Evolutionary conservation across 2,797 vertebrate genomes (phyloP).

Genomic region (Xenentodon cancila): DNA sequence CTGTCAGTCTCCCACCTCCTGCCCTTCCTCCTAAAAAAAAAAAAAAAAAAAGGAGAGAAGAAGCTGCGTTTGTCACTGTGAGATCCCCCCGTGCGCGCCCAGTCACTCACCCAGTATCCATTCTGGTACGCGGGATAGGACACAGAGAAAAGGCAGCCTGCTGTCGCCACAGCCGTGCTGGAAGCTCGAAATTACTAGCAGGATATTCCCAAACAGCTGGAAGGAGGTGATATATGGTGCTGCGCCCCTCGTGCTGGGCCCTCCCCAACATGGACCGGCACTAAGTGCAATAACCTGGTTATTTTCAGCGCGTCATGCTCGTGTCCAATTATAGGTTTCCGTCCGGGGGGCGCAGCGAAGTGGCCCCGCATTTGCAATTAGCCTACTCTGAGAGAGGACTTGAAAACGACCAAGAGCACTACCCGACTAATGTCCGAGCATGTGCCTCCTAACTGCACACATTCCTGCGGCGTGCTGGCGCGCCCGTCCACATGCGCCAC

Average conservation of each 20-base stretch:
- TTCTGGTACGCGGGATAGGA: constrained; percentile 20
- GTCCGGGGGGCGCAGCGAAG: constrained; percentile 47
- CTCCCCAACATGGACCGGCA: constrained; percentile 82
- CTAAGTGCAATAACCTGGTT: constrained; percentile 76
- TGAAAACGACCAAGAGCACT: constrained; percentile 24
- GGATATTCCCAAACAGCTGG: constrained; percentile 78
- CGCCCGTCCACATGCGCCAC: constrained; percentile 36
- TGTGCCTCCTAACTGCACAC: constrained; percentile 53
- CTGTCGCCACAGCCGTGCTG: constrained; percentile 46
- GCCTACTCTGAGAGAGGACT: constrained; percentile 47
- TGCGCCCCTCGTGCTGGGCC: constrained; percentile 72
- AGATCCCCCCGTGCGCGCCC: constrained; percentile 60
- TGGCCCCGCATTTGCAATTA: constrained; percentile 39
- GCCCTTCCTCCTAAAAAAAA: constrained; percentile 18
- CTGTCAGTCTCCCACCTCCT: constrained; percentile 47
- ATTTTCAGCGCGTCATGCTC: constrained; percentile 79
- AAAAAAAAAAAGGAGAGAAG: constrained; percentile 13
- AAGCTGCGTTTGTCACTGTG: constrained; percentile 41
- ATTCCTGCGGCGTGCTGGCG: constrained; percentile 59
- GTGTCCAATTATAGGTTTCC: constrained; percentile 71
- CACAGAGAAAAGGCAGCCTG: background rate
- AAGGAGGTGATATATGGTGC: constrained; percentile 76
- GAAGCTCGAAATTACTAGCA: constrained; percentile 51
- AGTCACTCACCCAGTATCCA: constrained; percentile 60
- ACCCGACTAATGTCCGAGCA: constrained; percentile 46